Evolutionary conservation across 2,888 invertebrate species (phyloP), one percentile per base, ranked within the genome.

Genomic region (Oasisia sp.): DNA sequence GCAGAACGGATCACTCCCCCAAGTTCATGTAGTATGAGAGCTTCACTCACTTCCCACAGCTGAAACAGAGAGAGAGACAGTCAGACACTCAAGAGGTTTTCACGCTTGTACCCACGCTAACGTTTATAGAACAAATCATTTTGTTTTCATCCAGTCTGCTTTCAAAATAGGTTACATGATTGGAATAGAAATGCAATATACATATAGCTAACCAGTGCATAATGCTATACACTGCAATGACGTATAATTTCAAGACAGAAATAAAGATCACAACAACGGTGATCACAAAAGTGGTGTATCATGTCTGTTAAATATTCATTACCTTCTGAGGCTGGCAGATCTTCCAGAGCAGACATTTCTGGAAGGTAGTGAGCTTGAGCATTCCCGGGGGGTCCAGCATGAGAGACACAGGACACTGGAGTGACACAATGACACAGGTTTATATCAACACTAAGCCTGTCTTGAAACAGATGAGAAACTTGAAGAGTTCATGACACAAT

Each of bases 261-360:
- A 50, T 9, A 50, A 14, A 50, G 50, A 50, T 50, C 9, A 50
- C 50, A 50, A 50, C 50, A 9, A 50, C 50, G 1, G 9, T n/a
- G n/a, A n/a, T n/a, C n/a, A n/a, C n/a, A 50, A 50, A 50, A 12
- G 1, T 50, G 50, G 9, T 8, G 50, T 14, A 9, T 27, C 56
- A 45, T n/a, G 90, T 90, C 38, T 32, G 32, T n/a, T 32, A 91
- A 91, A 91, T 9, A n/a, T 12, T 32, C 45, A n/a, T 14, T 58
- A 74, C 96, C 94, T 94, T 95, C 14, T 95, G 93, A 11, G 95
- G 95, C 90, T 93, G 93, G 91, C 95, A 95, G 91, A 95, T 94
- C 92, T 95, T 95, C 96, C 96, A 96, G 12, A 96, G 94, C 7
- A 96, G 93, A 93, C 95, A 95, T 92, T 95, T 96, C 94, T 96